Base-by-base conservation (phyloP, 2,797 vertebrate genomes). In the Sebastes kiyomatsui region DNA sequence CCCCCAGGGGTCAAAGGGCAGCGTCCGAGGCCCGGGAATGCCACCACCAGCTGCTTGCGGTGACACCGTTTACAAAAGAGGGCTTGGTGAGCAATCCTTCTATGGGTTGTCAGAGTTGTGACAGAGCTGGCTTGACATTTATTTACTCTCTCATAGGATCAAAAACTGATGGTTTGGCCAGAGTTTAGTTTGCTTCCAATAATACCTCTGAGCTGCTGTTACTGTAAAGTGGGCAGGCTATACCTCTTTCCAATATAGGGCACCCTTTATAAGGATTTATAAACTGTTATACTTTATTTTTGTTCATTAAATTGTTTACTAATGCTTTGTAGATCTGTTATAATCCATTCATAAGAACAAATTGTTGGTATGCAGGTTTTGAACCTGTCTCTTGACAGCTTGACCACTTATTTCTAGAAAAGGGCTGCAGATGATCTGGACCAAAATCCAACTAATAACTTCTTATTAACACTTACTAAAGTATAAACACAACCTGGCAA, bases 11-110 rank as follows among this genome's bases (percentile, higher is more conserved):
- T 96, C 97, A 99, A 98, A 99, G 98, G 98, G 94, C 98, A 98
- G 92, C 84, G 93, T 94, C 95, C 91, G 89, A 96, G 94, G 94
- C 95, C 93, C 88, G 94, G 96, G 96, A 94, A 95, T 97, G 96
- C 96, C 96, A 97, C 96, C 97, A 96, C 96, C 98, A 99, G 97
- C 97, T 99, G 98, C 97, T 97, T 92, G 96, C 92, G 92, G 95
- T 98, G 96, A 97, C 97, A 97, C 92, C 87, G 69, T 87, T 83
- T 94, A 97, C 97, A 98, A 98, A 92, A 85, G 95, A 95, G 91
- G 85, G 90, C 92, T 93, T 91, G 92, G 95, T 91, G 92, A 91
- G 91, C 93, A 52, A 91, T 91, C 84, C 79, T 38, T 91, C 90
- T 92, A 18, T 81, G 56, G 83, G 73, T 33, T 91, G 93, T 92